Evolutionary conservation across 2,797 vertebrate species (phyloP).

Genomic region (Carcharodon carcharias): DNA sequence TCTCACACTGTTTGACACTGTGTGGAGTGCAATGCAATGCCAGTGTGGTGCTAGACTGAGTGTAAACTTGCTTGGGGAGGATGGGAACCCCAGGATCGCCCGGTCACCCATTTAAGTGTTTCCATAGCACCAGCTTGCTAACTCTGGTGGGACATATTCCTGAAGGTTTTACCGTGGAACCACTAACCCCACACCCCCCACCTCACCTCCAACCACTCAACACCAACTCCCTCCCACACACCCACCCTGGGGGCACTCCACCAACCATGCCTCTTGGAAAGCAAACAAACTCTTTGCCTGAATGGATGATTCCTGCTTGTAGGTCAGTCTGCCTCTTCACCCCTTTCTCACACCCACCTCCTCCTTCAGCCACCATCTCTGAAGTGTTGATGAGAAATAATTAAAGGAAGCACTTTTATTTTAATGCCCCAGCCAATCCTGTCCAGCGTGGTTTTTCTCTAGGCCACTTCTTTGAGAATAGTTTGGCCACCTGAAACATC

Average conservation of each 20-base stretch:
- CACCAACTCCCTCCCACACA: too few species aligned
- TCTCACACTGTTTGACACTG: neutral
- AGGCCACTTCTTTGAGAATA: neutral
- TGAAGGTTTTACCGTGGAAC: neutral
- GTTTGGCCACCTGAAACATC: neutral
- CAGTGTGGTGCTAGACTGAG: neutral
- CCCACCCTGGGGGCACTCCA: neutral
- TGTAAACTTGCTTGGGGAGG: neutral
- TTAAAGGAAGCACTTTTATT: neutral
- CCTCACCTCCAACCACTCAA: neutral
- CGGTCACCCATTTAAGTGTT: neutral
- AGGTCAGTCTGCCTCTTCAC: neutral
- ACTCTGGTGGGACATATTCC: neutral
- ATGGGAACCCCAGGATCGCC: neutral
- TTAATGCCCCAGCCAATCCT: neutral
- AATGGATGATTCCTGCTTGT: neutral
- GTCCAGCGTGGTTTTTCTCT: neutral
- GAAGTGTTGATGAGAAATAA: neutral
- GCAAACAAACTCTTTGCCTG: neutral
- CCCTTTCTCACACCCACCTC: neutral
- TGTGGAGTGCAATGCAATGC: too few species aligned
- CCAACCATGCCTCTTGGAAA: neutral
- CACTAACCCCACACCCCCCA: neutral
- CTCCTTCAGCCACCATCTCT: neutral
- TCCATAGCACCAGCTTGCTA: neutral